Base-by-base conservation (phyloP, 2,113 vertebrate genomes). In the Festucalex cinctus region DNA sequence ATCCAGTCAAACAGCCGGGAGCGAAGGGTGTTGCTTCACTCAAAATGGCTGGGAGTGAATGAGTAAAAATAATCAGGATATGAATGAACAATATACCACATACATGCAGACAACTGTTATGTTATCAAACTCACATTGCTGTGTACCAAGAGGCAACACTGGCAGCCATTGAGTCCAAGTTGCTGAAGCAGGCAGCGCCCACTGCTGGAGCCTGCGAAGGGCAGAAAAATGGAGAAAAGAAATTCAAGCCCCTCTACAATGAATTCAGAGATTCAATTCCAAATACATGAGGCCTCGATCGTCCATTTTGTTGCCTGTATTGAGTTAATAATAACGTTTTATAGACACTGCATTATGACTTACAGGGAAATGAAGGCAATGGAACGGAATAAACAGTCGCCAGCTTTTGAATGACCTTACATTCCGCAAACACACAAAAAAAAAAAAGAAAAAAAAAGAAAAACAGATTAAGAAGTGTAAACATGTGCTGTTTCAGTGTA, bases 111-210 rank as follows among this genome's bases (percentile, higher is more conserved):
- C 43, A 67, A 39, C 58, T 43, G 59, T 63, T 6, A 54, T 28
- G 5, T n/a, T n/a, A n/a, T 54, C 14, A 32, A 66, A 83, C 82
- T 86, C 58, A 85, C 83, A 44, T 57, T 64, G 74, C 51, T 43
- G 39, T 41, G 70, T 58, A 70, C 87, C 81, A 86, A 54, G 68
- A 66, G 7, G 71, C 62, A 61, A 65, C 65, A 32, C n/a, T 32
- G 61, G 69, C 48, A 73, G 78, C 85, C 86, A 80, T 85, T 54
- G 57, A 75, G 76, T 78, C 75, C 65, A 37, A 35, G 74, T 59
- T 51, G 68, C 59, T 71, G 70, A 69, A 65, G 72, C 67, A 62
- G 63, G 58, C 39, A 68, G 43, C 32, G 75, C 53, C 74, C 35
- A 66, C 78, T 48, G 37, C 70, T 77, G 80, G 59, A 76, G 65